Base-by-base conservation (phyloP, 2,797 vertebrate species). In the Gadopsis bispinosus region DNA sequence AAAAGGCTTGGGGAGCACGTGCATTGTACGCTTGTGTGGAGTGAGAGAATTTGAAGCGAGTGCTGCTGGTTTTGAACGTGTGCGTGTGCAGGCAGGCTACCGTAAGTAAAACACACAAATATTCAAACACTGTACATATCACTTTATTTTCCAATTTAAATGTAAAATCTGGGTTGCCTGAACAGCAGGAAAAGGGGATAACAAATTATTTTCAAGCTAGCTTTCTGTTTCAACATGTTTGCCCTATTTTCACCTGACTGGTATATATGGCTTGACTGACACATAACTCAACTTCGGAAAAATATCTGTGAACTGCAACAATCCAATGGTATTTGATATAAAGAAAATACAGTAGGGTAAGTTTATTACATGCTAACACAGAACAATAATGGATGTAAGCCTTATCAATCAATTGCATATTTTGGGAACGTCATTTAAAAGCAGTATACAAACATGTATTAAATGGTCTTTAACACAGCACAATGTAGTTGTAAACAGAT, bases 121-220 rank as follows among this genome's bases (percentile, higher is more conserved):
- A 66, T 73, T 58, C 33, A 66, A 65, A 68, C 13, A 47, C 56
- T 73, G 58, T 14, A 60, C 39, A 64, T 51, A 29, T 55, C 16
- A 60, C 14, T 55, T 60, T 4, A 71, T 79, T 69, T 71, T 48
- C 5, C 29, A 55, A 73, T 70, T 75, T 70, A 65, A 75, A 66
- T 47, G 45, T 54, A 45, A 73, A 81, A 92, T 87, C 33, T 88
- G 85, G 87, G 88, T 86, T 80, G 74, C 65, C 20, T 47, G 37
- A 81, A 73, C 74, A 86, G 75, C 73, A 75, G 73, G 76, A 50
- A 75, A 76, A n/a, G 45, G 29, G 53, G 26, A 72, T 58, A 39
- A 50, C 10, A 58, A 7, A 35, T 54, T 53, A 4, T 14, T 81
- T 73, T 51, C 64, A 65, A 56, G 43, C n/a, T 74, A 26, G 31